phyloP scores from a whole-genome alignment of 23 tunicate species.

The Ascidia mentula region DNA sequence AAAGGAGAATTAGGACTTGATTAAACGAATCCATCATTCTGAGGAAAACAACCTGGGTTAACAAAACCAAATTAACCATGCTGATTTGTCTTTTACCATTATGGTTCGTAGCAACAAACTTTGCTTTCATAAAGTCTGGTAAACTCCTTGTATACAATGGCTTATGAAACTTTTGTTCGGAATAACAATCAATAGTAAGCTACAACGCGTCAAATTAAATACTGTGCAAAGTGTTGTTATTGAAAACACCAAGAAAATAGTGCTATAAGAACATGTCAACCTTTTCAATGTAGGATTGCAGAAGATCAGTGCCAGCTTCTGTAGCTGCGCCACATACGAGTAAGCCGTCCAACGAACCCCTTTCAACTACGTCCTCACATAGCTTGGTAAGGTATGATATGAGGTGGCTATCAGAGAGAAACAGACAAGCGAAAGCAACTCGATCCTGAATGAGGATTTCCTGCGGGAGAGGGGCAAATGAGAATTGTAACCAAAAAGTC shows the following conservation, averaged over 20 bases:
- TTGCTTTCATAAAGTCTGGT: no score
- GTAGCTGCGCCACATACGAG: constrained; percentile 40
- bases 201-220: no score
- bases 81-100: no score
- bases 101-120: no score
- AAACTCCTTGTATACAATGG: no score
- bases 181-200: background rate
- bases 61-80: no score
- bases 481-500: no score
- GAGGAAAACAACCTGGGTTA: no score
- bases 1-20: no score
- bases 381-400: constrained; percentile 14
- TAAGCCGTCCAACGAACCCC: constrained; percentile 38
- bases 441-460: constrained; percentile 43
- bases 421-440: constrained; percentile 73
- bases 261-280: constrained; percentile 4
- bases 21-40: no score
- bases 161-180: no score
- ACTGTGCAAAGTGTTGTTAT: background rate
- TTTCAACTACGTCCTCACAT: constrained; percentile 12
- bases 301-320: constrained; percentile 22
- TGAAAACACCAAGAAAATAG: background rate
- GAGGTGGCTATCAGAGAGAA: constrained; percentile 36
- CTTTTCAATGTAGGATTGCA: constrained; percentile 61
- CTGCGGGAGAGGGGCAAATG: no score